Evolutionary conservation across 2,113 vertebrate genomes (phyloP), one percentile per base, ranked within the genome.

Genomic region (Diphyllodes magnificus): DNA sequence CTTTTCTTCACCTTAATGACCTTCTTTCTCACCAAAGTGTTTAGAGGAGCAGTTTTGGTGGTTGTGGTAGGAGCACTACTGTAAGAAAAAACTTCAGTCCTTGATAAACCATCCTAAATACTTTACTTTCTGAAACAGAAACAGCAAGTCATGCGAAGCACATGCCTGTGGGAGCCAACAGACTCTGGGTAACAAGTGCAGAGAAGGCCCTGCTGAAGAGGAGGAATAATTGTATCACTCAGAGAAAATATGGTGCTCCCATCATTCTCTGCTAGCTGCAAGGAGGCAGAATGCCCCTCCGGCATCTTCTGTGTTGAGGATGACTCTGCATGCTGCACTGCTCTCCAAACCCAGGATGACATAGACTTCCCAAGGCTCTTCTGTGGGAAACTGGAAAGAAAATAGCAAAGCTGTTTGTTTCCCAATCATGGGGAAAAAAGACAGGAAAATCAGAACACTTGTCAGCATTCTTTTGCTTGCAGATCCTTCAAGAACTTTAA

Each of bases 381-480:
- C 73, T 76, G 40, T 82, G 45, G 53, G 40, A 93, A 93, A 69
- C 21, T 68, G 61, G 61, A 71, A 92, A 78, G 72, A 93, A 93
- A 93, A 88, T 10, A 44, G 15, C 15, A 66, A 86, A 68, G 11
- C 33, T 75, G 18, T 35, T 86, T 88, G 63, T 57, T 80, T 70
- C 44, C 20, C 51, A 82, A 9, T 56, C 13, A 56, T 20, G 13
- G 18, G 25, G 40, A 0, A 16, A 45, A 79, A 78, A 85, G 47
- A 61, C 31, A 89, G 33, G 24, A 83, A 64, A 82, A 88, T 31
- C 51, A 73, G 27, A 76, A 11, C 22, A 35, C 30, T 92, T 66
- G 28, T 84, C 57, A 86, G 25, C 51, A 81, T 93, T 94, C 54
- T 86, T 81, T n/a, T 86, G 16, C 22, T 60, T 75, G 25, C 50